phyloP scores from a whole-genome alignment of 2,113 vertebrate species.

The mouse (Mus musculus) region GRCm39 chr19:25912001-25912500 shows the following conservation, averaged over 20 bases:
- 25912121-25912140: background rate
- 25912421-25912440: conserved; percentile 95
- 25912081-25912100: background rate
- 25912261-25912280: conserved; percentile 92
- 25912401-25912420: conserved; percentile 93
- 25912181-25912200: background rate
- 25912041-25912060: background rate
- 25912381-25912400: conserved; percentile 94
- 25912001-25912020: conserved; percentile 74
- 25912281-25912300: conserved; percentile 91
- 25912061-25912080: background rate
- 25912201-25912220: conserved; percentile 76
- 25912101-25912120: background rate
- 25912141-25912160: background rate
- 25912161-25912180: background rate
- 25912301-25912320: conserved; percentile 89
- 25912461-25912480: conserved; percentile 67
- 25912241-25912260: conserved; percentile 93
- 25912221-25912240: conserved; percentile 92
- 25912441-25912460: conserved; percentile 91
- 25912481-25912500: conserved; percentile 74
- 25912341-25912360: conserved; percentile 88
- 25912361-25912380: conserved; percentile 94
- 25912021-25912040: background rate
- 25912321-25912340: background rate